Evolutionary conservation across 2,113 vertebrate genomes (phyloP).

Genomic region (Callaeas wilsoni): DNA sequence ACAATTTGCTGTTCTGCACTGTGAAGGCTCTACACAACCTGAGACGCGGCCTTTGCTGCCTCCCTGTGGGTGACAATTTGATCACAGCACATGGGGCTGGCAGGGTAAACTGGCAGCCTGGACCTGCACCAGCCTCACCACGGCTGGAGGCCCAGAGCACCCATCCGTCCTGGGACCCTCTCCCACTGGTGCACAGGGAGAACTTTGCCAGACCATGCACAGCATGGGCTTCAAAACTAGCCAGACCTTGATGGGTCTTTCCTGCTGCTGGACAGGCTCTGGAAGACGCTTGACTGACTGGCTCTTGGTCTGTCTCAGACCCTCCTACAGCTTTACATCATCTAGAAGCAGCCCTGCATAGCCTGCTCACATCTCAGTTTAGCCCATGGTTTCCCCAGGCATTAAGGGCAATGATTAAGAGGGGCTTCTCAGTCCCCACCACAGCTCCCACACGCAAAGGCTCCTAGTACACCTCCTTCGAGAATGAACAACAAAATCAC

Average conservation of each 20-base stretch:
- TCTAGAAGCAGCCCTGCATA: neutral
- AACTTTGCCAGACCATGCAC: neutral
- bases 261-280: neutral
- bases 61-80: neutral
- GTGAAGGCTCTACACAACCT: neutral
- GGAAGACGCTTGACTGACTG: neutral
- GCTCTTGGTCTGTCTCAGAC: neutral
- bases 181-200: neutral
- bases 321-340: neutral
- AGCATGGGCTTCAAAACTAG: neutral
- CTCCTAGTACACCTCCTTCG: neutral
- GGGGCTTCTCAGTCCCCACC: fast-evolving
- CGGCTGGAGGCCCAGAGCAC: neutral
- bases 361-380: neutral
- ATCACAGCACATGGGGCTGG: neutral
- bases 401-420: neutral
- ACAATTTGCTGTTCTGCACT: neutral
- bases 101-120: neutral
- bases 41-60: conserved; percentile 34
- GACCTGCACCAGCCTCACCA: neutral
- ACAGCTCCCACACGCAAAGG: neutral
- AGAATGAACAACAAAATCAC: neutral
- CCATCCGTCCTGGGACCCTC: neutral
- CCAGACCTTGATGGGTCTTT: neutral
- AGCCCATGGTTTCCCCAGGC: neutral